phyloP scores from a whole-genome alignment of 2,797 vertebrate species.

The Tragelaphus eurycerus region DNA sequence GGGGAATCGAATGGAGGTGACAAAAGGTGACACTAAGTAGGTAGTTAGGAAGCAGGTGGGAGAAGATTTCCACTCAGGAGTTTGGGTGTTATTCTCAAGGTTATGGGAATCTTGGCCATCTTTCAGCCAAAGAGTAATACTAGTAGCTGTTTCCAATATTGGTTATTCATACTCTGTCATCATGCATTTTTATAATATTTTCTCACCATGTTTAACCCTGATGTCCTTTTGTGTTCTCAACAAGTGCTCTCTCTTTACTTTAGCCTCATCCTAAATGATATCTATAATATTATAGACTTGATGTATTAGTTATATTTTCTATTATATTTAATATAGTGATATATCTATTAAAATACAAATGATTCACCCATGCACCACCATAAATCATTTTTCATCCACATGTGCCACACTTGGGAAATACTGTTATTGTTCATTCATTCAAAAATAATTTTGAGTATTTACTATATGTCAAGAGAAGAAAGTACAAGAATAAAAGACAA shows the following conservation, averaged over 20 bases:
- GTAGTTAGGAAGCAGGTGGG: neutral
- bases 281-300: neutral
- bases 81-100: neutral
- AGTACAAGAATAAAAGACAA: neutral
- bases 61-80: neutral
- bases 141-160: neutral
- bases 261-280: neutral
- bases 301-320: neutral
- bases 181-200: neutral
- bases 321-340: neutral
- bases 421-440: neutral
- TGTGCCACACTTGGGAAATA: neutral
- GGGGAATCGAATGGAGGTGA: neutral
- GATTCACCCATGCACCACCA: neutral
- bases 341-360: neutral
- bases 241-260: neutral
- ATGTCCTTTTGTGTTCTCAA: neutral
- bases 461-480: neutral
- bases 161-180: neutral
- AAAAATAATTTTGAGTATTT: neutral
- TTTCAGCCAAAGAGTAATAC: neutral
- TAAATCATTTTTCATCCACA: neutral
- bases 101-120: neutral
- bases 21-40: neutral
- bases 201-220: neutral